Base-by-base conservation (phyloP, 2,888 invertebrate species). In the Cephalotes varians region DNA sequence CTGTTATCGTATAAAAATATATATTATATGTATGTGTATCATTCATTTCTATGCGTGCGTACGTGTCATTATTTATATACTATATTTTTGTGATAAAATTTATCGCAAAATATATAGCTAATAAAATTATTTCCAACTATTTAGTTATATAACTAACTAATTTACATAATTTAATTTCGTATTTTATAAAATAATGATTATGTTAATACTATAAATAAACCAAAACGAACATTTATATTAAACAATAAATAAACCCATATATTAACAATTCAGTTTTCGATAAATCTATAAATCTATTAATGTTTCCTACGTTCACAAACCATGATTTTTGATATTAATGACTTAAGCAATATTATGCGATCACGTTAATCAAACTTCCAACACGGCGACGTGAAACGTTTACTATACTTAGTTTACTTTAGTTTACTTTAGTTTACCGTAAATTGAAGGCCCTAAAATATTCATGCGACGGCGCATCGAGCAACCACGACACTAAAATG, bases 371-470 rank as follows among this genome's bases (percentile, higher is more conserved):
- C 71, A 71, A 79, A 71, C 71, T 79, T 77, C 44, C 28, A 21
- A 71, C 71, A 71, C 31, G 21, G 25, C 44, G 9, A 56, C 71
- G 34, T 71, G 71, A 58, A 79, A 69, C 56, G 71, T 77, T 56
- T 56, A 74, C 73, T 74, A 51, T 51, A 67, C 49, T 74, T 62
- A 74, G 73, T 74, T 74, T 76, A 76, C 76, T 51, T 74, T 34
- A 65, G 76, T 76, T 65, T 79, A 71, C 34, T 51, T 76, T 34
- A 65, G 76, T 76, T 65, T 79, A 71, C 34, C 34, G 15, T 79
- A 71, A 71, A 71, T 79, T 47, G 77, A 71, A 79, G 56, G 51
- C 18, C 71, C 71, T 79, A 79, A 79, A 79, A 79, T 79, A 79
- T 71, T 79, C 77, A 71, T 31, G 44, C 12, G 71, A 71, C 34